Evolutionary conservation across 2,797 vertebrate species (phyloP).

Genomic region (Etheostoma perlongum): DNA sequence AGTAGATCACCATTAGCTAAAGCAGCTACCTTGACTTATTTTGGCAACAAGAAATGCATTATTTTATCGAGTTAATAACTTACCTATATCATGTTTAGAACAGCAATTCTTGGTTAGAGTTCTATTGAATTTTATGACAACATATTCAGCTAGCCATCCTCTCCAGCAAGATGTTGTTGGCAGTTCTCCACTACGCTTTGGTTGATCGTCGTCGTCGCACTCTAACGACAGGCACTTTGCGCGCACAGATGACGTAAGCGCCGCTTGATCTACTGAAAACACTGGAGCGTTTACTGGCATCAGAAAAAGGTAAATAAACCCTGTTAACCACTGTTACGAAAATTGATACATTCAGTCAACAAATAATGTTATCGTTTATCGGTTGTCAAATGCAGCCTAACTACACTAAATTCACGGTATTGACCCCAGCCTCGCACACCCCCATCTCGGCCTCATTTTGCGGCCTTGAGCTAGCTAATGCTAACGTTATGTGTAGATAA

Average conservation of each 20-base stretch:
- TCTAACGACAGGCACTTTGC: slow-evolving; percentile 10
- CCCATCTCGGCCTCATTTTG: slow-evolving; percentile 45
- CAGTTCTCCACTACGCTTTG: slow-evolving; percentile 31
- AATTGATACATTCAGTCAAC: rapidly evolving
- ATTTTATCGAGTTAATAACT: background rate
- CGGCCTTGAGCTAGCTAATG: slow-evolving; percentile 71
- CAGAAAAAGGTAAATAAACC: slow-evolving; percentile 65
- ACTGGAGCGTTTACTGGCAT: slow-evolving; percentile 34
- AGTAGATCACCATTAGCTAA: slow-evolving; percentile 46
- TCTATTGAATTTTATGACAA: background rate
- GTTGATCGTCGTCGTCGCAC: slow-evolving; percentile 51
- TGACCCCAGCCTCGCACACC: slow-evolving; percentile 1
- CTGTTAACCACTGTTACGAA: rapidly evolving
- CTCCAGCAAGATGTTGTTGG: slow-evolving; percentile 49
- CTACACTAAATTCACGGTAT: background rate
- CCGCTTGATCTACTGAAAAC: slow-evolving; percentile 39
- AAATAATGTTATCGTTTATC: rapidly evolving
- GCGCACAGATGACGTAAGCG: slow-evolving; percentile 54
- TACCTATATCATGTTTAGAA: slow-evolving; percentile 16
- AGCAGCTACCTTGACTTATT: background rate
- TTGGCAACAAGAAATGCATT: background rate
- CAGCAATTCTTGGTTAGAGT: background rate
- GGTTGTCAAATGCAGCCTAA: background rate
- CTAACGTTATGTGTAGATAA: slow-evolving; percentile 15
- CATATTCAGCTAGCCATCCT: slow-evolving; percentile 45